These are phyloP conservation scores for Leptopilina boulardi DNA, from an alignment of 1,140 invertebrate genomes.

Conservation along the genomic window DNA sequence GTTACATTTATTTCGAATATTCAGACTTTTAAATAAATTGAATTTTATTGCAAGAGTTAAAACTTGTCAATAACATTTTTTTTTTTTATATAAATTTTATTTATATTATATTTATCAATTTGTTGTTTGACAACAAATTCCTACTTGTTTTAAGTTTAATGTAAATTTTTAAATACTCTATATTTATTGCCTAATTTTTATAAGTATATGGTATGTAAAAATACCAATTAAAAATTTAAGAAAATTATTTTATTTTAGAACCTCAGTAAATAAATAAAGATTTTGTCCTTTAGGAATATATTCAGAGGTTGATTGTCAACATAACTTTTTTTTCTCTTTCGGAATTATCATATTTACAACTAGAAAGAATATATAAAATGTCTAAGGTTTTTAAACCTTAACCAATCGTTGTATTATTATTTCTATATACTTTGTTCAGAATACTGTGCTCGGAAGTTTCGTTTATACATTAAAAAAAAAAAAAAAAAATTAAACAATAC, in stretches of 20 bases:
- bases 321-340: not conserved
- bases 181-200: not conserved
- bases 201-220: not conserved
- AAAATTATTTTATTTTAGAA: not conserved
- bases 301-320: constrained; percentile 14
- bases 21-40: constrained; percentile 13
- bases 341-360: constrained; percentile 3
- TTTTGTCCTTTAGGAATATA: not conserved
- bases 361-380: constrained; percentile 21
- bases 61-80: not conserved
- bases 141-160: not conserved
- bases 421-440: not conserved
- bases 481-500: not conserved
- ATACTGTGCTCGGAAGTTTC: constrained; percentile 26
- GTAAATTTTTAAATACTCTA: constrained; percentile 17
- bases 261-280: not conserved
- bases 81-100: not conserved
- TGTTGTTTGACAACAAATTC: constrained; percentile 23
- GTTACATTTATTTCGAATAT: not conserved
- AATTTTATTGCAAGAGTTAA: not conserved
- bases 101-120: not conserved
- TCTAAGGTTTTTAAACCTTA: constrained; percentile 18
- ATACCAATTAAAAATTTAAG: not conserved
- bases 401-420: constrained; percentile 24
- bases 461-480: constrained; percentile 18